Conservation (phyloP, 2,113 vertebrate species). For the Chascanopsetta lugubris region DNA sequence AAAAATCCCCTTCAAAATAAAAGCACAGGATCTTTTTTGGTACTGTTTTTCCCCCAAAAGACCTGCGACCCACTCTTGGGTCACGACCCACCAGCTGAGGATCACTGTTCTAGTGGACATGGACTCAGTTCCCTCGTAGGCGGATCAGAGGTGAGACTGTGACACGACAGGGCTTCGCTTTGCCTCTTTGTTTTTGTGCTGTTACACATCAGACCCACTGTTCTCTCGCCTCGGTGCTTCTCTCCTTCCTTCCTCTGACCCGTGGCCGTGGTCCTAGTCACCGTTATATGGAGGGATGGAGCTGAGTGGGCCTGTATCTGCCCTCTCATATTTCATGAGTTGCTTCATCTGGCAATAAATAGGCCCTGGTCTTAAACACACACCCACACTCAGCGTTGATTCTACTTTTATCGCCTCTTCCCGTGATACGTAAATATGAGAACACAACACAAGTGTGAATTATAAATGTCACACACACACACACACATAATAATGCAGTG, state of each 20-base stretch:
- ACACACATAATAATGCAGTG: slow-evolving; percentile 15
- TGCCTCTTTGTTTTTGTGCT: slow-evolving; percentile 8
- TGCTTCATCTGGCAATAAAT: slow-evolving; percentile 62
- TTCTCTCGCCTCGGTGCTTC: background rate
- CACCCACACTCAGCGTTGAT: slow-evolving; percentile 1
- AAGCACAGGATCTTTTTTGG: too few relatives aligned
- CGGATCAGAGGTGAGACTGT: slow-evolving; percentile 4
- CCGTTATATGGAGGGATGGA: slow-evolving; percentile 19
- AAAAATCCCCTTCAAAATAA: too few relatives aligned
- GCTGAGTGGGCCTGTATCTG: slow-evolving; percentile 7
- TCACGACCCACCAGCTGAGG: too few relatives aligned
- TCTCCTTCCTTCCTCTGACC: slow-evolving; percentile 33
- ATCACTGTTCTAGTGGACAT: too few relatives aligned
- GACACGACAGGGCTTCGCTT: background rate
- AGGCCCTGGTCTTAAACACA: slow-evolving; percentile 22
- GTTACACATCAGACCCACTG: background rate
- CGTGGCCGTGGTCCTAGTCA: slow-evolving; percentile 30
- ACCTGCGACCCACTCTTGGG: too few relatives aligned
- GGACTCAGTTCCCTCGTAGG: background rate
- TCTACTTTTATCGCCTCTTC: too few relatives aligned
- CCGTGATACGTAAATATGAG: too few relatives aligned
- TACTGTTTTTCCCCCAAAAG: too few relatives aligned
- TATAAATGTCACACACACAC: too few relatives aligned
- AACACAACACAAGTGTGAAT: too few relatives aligned
- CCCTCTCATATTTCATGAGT: slow-evolving; percentile 54